Base-by-base conservation (phyloP, 2,888 invertebrate species). In the Melinopterus prodromus region DNA sequence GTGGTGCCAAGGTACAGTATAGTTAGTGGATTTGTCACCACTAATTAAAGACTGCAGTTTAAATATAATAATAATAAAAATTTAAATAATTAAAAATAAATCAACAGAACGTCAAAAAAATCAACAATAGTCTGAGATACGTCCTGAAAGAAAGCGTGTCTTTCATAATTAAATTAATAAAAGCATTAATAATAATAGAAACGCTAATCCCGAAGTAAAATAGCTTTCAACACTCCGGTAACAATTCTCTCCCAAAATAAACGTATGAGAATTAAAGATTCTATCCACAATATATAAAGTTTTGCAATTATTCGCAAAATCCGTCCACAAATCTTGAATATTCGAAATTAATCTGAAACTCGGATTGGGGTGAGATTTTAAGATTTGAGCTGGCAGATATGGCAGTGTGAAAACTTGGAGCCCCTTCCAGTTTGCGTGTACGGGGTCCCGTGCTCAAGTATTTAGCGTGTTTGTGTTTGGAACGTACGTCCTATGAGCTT, bases 401-500 rank as follows among this genome's bases (percentile, higher is more conserved):
- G 53, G 53, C 53, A 53, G 53, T 53, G 53, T 53, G 53, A 53
- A 53, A 53, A 53, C 53, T 53, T 53, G 53, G 53, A 53, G 53
- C 53, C 53, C 53, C 53, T 53, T 53, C 53, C 53, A 53, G 53
- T 53, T 53, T 26, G 26, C 26, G 26, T 26, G 16, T 35, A 69
- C 71, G 69, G 77, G 35, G 77, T 69, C 69, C 77, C 38, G 69
- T 76, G 74, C 82, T 85, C 82, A 84, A 85, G 86, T 87, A 85
- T 87, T 87, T 86, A 87, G 85, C 82, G 84, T 86, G 87, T 87
- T 87, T 86, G 85, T 85, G 86, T 86, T 86, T 82, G 83, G 83
- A 86, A 83, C 84, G 85, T 82, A 83, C 83, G 84, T 81, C 83
- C 83, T 81, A 80, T 78, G 80, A 81, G 81, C 81, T 81, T 81